phyloP scores from a whole-genome alignment of 2,888 invertebrate genomes.

The Brenthis ino region DNA sequence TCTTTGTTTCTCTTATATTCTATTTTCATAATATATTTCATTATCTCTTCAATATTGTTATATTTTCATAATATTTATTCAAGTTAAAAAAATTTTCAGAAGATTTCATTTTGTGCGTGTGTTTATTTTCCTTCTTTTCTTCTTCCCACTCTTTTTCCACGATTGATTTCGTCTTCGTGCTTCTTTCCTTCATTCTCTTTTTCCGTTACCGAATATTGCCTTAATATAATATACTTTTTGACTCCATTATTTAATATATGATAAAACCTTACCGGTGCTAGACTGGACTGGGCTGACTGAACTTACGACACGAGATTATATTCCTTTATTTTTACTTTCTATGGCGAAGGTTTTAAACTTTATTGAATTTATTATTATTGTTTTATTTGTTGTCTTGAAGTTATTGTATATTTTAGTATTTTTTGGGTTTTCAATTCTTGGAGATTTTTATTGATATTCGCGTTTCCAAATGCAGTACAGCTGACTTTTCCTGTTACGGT shows the following conservation, averaged over 20 bases:
- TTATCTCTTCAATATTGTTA: no score
- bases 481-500: no score
- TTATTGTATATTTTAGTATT: neutral
- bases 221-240: conserved; percentile 56
- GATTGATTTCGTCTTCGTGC: neutral
- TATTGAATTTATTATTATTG: conserved; percentile 35
- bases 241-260: conserved; percentile 45
- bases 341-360: conserved; percentile 7
- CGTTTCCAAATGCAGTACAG: no score
- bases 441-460: no score
- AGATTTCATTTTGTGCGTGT: no score
- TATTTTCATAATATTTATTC: no score
- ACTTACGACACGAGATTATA: conserved; percentile 59
- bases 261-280: conserved; percentile 66
- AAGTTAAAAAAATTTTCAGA: no score
- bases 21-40: no score
- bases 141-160: no score
- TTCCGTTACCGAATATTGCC: conserved; percentile 19
- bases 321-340: conserved; percentile 19
- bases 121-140: no score
- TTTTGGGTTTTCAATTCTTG: conserved; percentile 3
- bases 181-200: conserved; percentile 9
- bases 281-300: conserved; percentile 74
- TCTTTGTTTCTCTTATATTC: no score
- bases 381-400: conserved; percentile 11